These are phyloP conservation scores for Eristalis arbustorum DNA, from an alignment of 2,888 invertebrate species.

Conservation along the genomic window DNA sequence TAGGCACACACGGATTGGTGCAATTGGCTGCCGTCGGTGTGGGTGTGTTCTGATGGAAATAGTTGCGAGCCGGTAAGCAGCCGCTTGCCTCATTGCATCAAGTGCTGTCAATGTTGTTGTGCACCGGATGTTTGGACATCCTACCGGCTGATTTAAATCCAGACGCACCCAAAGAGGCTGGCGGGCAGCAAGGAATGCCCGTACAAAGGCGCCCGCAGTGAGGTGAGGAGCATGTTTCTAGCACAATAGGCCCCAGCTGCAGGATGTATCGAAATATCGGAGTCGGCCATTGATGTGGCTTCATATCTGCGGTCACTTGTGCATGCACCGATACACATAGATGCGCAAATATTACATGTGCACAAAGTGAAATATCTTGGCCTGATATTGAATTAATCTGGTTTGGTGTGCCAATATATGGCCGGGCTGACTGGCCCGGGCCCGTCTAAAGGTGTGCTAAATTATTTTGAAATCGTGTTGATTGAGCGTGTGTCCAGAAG, in stretches of 20 bases:
- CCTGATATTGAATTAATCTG: slow-evolving; percentile 67
- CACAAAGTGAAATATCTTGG: slow-evolving; percentile 53
- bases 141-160: slow-evolving; percentile 50
- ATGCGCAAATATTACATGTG: not conserved
- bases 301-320: slow-evolving; percentile 58
- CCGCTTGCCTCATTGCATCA: not conserved
- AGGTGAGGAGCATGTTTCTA: slow-evolving; percentile 19
- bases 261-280: slow-evolving; percentile 55
- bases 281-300: slow-evolving; percentile 52
- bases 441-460: not conserved
- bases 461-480: slow-evolving; percentile 40
- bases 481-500: slow-evolving; percentile 24
- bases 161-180: slow-evolving; percentile 5
- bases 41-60: slow-evolving; percentile 50
- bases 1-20: not conserved
- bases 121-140: slow-evolving; percentile 41
- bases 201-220: slow-evolving; percentile 39
- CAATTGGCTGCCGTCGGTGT: not conserved
- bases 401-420: slow-evolving; percentile 5
- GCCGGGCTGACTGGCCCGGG: not conserved
- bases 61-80: slow-evolving; percentile 29
- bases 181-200: not conserved
- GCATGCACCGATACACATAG: not conserved
- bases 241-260: slow-evolving; percentile 48
- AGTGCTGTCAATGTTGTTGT: slow-evolving; percentile 36